Percentiles rank a stretch among this genome's conserved stretches.
phyloP scores from a whole-genome alignment of 2,888 invertebrate species.

The Drosophila paramelanica region DNA sequence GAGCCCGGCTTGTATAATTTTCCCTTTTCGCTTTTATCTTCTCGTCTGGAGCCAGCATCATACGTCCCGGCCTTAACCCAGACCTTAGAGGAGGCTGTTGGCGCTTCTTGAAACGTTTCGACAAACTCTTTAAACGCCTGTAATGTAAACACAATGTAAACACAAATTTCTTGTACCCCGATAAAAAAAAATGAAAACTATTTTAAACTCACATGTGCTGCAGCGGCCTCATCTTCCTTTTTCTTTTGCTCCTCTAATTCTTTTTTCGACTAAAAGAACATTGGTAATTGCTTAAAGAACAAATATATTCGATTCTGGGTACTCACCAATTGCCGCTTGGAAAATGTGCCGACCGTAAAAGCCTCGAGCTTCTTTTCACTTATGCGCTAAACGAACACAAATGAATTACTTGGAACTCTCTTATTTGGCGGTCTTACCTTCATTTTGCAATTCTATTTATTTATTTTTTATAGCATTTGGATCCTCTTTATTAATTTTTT shows the following conservation, averaged over 20 bases:
- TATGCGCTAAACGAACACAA: conserved; percentile 85
- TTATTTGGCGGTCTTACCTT: conserved; percentile 48
- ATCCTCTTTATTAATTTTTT: conserved; percentile 4
- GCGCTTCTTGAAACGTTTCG: conserved; percentile 96
- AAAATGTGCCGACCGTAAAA: conserved; percentile 91
- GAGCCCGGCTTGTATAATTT: conserved; percentile 97
- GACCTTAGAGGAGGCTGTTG: conserved; percentile 92
- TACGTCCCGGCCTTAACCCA: conserved; percentile 99
- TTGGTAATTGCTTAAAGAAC: not conserved
- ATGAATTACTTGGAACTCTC: not conserved
- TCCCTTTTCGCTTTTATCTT: conserved; percentile 94
- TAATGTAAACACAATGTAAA: not conserved
- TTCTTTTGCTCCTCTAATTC: conserved; percentile 94
- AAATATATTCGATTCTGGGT: not conserved
- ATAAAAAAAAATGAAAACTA: fast-evolving
- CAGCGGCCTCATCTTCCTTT: conserved; percentile 95
- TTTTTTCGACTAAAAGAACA: conserved; percentile 87
- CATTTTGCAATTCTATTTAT: conserved; percentile 22
- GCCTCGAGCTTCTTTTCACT: conserved; percentile 91
- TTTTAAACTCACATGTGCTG: conserved; percentile 90
- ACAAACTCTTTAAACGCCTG: conserved; percentile 98
- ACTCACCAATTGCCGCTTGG: conserved; percentile 86
- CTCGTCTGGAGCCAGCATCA: conserved; percentile 96
- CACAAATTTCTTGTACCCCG: not conserved
- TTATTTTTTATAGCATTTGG: conserved; percentile 6